Evolutionary conservation across 2,888 invertebrate species (phyloP).

Genomic region (Onthophagus sagittarius): DNA sequence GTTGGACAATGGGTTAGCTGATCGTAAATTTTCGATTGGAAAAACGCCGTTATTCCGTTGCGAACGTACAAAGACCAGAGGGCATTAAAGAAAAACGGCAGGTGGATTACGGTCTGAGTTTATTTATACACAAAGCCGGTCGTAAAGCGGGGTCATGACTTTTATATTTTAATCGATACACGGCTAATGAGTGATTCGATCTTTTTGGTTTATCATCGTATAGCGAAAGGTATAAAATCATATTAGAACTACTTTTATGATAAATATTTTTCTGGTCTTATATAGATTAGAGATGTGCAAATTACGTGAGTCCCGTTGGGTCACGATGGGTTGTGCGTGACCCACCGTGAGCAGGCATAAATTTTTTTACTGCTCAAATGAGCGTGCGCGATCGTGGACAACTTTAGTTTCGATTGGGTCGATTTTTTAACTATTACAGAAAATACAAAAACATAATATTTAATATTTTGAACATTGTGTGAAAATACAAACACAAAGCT

Average conservation of each 20-base stretch:
- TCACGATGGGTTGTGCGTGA: no score
- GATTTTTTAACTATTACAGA: no score
- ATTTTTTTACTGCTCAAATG: no score
- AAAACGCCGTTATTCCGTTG: neutral
- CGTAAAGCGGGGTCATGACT: neutral
- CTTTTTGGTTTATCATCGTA: neutral
- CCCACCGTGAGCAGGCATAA: no score
- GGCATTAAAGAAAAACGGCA: neutral
- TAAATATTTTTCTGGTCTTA: neutral
- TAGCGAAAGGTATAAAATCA: neutral
- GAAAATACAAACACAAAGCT: no score
- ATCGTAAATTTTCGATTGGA: neutral
- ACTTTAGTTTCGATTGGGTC: no score
- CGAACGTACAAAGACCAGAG: neutral
- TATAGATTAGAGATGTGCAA: no score
- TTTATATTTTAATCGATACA: constrained; percentile 9
- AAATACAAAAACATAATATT: no score
- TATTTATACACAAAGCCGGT: neutral
- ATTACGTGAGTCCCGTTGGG: no score
- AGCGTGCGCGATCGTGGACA: no score
- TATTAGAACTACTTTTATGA: neutral
- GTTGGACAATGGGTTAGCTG: neutral
- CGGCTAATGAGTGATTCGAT: constrained; percentile 8
- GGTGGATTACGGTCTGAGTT: neutral
- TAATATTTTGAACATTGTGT: no score